Evolutionary conservation across 1,140 invertebrate species (phyloP).

Genomic region (Holotrichia oblita): DNA sequence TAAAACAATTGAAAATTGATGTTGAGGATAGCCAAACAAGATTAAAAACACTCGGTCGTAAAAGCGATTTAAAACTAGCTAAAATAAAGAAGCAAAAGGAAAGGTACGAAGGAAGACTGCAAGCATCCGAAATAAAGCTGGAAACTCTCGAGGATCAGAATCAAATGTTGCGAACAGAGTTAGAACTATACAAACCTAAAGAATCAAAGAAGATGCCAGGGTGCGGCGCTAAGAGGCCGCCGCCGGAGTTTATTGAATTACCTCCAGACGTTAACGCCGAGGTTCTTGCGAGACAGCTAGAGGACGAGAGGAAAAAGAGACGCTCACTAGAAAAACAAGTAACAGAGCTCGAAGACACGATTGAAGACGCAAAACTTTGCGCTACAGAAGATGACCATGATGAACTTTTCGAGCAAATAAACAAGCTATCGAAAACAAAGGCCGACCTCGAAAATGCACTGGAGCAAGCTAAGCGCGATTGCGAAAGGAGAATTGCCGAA

Average conservation of each 20-base stretch:
- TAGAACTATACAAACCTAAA: background rate
- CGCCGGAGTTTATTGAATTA: background rate
- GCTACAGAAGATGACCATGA: background rate
- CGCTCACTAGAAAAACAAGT: background rate
- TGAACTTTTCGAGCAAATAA: slow-evolving; percentile 39
- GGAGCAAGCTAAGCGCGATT: slow-evolving; percentile 27
- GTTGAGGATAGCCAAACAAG: background rate
- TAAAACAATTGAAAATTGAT: background rate
- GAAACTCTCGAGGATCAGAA: background rate
- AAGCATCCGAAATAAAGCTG: background rate
- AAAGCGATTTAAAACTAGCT: background rate
- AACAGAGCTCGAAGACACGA: slow-evolving; percentile 10
- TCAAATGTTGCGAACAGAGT: background rate
- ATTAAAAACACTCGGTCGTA: background rate
- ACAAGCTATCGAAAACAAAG: slow-evolving; percentile 43
- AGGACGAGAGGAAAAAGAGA: slow-evolving; percentile 1
- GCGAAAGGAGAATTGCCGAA: background rate
- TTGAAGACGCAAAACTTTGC: slow-evolving; percentile 24
- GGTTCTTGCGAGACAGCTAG: slow-evolving; percentile 9
- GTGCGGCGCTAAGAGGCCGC: background rate
- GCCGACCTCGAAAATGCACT: slow-evolving; percentile 42
- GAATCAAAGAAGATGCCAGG: slow-evolving; percentile 9
- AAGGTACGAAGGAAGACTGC: background rate
- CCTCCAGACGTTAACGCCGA: background rate
- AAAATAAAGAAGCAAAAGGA: slow-evolving; percentile 17